phyloP scores from a whole-genome alignment of 1,140 invertebrate species.

The Eriosoma lanigerum region DNA sequence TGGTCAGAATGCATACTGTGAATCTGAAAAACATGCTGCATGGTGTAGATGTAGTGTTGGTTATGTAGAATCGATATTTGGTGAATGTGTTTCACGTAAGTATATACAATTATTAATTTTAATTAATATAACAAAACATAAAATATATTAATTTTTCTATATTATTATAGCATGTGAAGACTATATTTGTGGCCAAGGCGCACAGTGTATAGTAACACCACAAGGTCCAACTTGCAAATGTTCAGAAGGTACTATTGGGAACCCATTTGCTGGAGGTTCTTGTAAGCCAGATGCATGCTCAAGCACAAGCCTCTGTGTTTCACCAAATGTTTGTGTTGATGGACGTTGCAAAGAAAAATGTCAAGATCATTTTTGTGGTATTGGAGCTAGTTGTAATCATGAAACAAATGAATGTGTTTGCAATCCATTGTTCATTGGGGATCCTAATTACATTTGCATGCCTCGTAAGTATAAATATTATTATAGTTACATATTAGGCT shows the following conservation, averaged over 20 bases:
- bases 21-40: conserved; percentile 68
- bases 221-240: conserved; percentile 77
- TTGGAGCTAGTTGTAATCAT: conserved; percentile 54
- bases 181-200: conserved; percentile 72
- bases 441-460: conserved; percentile 69
- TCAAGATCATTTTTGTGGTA: conserved; percentile 60
- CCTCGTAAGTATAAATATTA: conserved; percentile 60
- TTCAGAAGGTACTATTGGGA: conserved; percentile 72
- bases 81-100: conserved; percentile 70
- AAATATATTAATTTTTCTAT: conserved; percentile 68
- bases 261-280: conserved; percentile 77
- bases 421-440: conserved; percentile 72
- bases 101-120: conserved; percentile 73
- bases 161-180: conserved; percentile 70
- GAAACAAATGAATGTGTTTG: conserved; percentile 71
- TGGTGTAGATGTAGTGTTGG: conserved; percentile 85
- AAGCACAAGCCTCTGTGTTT: conserved; percentile 70
- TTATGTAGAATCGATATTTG: conserved; percentile 63
- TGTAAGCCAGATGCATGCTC: conserved; percentile 74
- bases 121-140: conserved; percentile 71
- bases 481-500: conserved; percentile 64
- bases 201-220: conserved; percentile 71
- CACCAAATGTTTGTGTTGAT: conserved; percentile 77
- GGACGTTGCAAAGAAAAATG: conserved; percentile 84
- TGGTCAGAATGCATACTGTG: conserved; percentile 78